Conservation (phyloP, 1,140 invertebrate species). For the Cotesia vestalis region DNA sequence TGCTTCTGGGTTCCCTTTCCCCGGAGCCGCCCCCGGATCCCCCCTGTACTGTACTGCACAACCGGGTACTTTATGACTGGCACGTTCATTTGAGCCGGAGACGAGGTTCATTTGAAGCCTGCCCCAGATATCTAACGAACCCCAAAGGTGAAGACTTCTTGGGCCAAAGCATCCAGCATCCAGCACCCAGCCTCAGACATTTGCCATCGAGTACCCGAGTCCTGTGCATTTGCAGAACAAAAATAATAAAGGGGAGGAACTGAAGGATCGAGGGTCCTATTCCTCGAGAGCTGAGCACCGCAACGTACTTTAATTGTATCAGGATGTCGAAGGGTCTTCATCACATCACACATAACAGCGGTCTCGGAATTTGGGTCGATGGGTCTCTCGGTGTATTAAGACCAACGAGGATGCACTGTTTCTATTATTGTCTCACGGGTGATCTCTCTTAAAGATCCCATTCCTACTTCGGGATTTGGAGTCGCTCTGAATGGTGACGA, state of each 20-base stretch:
- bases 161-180: constrained; percentile 45
- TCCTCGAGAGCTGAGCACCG: constrained; percentile 40
- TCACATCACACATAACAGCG: constrained; percentile 41
- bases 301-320: constrained; percentile 56
- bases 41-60: too few relatives aligned
- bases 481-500: too few relatives aligned
- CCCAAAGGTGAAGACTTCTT: constrained; percentile 40
- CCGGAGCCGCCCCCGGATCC: too few relatives aligned
- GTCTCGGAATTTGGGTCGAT: constrained; percentile 45
- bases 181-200: neutral
- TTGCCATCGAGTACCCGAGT: constrained; percentile 18
- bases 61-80: too few relatives aligned
- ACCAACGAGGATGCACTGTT: constrained; percentile 51
- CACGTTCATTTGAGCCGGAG: too few relatives aligned
- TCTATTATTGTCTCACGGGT: constrained; percentile 62
- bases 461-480: neutral
- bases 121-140: constrained; percentile 44
- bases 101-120: constrained; percentile 5
- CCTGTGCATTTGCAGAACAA: neutral
- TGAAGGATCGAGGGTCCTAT: neutral
- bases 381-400: too few relatives aligned
- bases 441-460: constrained; percentile 26
- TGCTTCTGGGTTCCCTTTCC: too few relatives aligned
- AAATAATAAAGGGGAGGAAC: neutral
- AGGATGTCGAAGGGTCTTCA: constrained; percentile 46